Evolutionary conservation across 2,888 invertebrate species (phyloP).

Genomic region (Petrophora chlorosata): DNA sequence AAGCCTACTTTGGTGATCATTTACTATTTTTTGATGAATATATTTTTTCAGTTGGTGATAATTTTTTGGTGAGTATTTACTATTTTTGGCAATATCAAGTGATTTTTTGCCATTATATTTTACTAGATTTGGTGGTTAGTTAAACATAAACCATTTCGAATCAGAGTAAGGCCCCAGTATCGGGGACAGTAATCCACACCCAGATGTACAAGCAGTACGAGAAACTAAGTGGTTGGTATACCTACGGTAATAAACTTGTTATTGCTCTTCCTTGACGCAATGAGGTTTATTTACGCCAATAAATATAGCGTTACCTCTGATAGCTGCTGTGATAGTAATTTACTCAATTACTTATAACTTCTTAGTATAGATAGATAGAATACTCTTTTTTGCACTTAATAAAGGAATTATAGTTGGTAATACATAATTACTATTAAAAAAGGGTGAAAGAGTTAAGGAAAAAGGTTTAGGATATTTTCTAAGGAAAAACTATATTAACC

Average conservation of each 20-base stretch:
- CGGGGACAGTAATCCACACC: background rate
- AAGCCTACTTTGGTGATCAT: too few relatives aligned
- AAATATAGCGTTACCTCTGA: slow-evolving; percentile 23
- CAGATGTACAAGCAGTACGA: background rate
- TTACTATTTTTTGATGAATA: too few relatives aligned
- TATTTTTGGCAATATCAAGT: too few relatives aligned
- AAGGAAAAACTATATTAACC: too few relatives aligned
- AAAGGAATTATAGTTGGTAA: too few relatives aligned
- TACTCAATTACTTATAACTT: background rate
- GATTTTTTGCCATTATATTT: too few relatives aligned
- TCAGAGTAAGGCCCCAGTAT: background rate
- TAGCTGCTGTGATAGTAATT: background rate
- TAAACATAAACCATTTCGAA: background rate
- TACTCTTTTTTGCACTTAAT: background rate
- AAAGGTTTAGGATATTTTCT: too few relatives aligned
- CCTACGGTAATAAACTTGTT: slow-evolving; percentile 11
- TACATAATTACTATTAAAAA: too few relatives aligned
- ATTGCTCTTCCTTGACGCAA: slow-evolving; percentile 31
- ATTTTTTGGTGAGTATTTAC: too few relatives aligned
- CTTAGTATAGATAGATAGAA: background rate
- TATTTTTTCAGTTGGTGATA: too few relatives aligned
- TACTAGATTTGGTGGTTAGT: background rate
- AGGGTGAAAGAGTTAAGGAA: too few relatives aligned
- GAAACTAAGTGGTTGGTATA: background rate
- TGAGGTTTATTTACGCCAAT: slow-evolving; percentile 31